Evolutionary conservation across 2,888 invertebrate species (phyloP), one percentile per base, ranked within the genome.

Genomic region (Parnassius mnemosyne): DNA sequence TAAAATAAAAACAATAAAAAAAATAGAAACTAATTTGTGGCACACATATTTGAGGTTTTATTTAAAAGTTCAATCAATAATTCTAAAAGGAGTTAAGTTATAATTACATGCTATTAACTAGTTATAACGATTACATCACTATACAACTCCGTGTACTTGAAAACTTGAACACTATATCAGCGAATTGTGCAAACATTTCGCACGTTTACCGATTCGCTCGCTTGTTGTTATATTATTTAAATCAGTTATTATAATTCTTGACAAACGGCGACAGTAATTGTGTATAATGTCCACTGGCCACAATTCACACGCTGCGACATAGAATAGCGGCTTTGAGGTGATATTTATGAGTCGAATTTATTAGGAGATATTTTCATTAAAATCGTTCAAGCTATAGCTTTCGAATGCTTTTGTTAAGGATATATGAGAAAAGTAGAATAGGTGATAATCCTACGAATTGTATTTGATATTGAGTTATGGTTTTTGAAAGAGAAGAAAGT

Each of bases 201-300:
- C 59, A 46, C 43, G 55, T n/a, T 34, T 47, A 54, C 49, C 53
- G 54, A 49, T 58, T 49, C 71, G 61, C 67, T 68, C 66, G 66
- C 69, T 54, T 64, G 65, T 69, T 71, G 66, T 69, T 71, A 72
- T 76, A 75, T 74, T 78, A 79, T 76, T 75, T 73, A 75, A 78
- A 76, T 76, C 70, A 73, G 75, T 76, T 76, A 75, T 76, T 76
- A 80, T 84, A 85, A 79, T 69, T 79, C 75, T 69, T 79, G 77
- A 81, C 75, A 78, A 79, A 81, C 70, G 77, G 70, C 62, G 77
- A 76, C 81, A 71, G 73, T 81, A 75, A 83, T 78, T 70, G 77
- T 72, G 68, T 70, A 76, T 80, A 83, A 83, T 78, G 72, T 72
- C 65, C 66, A 64, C 65, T 68, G 63, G 47, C 41, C 49, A 42